Conservation (phyloP, 2,113 vertebrate species). For the Mesoclemmys tuberculata region DNA sequence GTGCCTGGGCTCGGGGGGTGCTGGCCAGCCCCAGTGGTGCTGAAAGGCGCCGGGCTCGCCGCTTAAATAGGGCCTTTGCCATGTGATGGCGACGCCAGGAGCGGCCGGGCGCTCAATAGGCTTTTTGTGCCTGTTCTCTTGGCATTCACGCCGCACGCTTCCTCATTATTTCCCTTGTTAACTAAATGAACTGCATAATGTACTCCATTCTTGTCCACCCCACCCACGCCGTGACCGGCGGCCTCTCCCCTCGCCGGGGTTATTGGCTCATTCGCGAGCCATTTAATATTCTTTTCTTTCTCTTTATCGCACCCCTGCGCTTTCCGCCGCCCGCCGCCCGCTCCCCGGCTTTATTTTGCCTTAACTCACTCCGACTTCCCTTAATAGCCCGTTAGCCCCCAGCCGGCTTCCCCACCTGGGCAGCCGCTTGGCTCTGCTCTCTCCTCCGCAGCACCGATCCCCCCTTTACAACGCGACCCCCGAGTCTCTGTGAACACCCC, state of each 20-base stretch:
- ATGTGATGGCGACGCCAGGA: constrained; percentile 94
- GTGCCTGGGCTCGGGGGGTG: constrained; percentile 59
- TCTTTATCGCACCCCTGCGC: constrained; percentile 72
- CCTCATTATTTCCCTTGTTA: constrained; percentile 99
- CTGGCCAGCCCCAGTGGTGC: constrained; percentile 95
- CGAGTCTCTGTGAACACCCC: too few species aligned
- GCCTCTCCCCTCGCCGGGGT: constrained; percentile 85
- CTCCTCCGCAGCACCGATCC: background rate
- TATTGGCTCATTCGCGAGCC: constrained; percentile 87
- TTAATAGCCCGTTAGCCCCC: background rate
- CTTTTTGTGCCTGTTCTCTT: constrained; percentile 97
- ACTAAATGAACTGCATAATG: constrained; percentile 99
- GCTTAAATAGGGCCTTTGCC: constrained; percentile 93
- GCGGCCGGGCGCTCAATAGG: constrained; percentile 93
- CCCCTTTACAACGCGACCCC: background rate
- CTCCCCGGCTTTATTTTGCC: constrained; percentile 72
- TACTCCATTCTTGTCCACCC: constrained; percentile 98
- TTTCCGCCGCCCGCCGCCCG: constrained; percentile 69
- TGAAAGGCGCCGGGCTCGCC: constrained; percentile 85
- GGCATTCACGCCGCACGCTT: constrained; percentile 99
- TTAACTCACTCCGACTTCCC: background rate
- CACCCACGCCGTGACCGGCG: constrained; percentile 95
- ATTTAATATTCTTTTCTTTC: constrained; percentile 89
- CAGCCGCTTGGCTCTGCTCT: background rate
- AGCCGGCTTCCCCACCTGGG: constrained; percentile 63